These are phyloP conservation scores for Cydia fagiglandana DNA, from an alignment of 1,140 invertebrate genomes.

Conservation along the genomic window DNA sequence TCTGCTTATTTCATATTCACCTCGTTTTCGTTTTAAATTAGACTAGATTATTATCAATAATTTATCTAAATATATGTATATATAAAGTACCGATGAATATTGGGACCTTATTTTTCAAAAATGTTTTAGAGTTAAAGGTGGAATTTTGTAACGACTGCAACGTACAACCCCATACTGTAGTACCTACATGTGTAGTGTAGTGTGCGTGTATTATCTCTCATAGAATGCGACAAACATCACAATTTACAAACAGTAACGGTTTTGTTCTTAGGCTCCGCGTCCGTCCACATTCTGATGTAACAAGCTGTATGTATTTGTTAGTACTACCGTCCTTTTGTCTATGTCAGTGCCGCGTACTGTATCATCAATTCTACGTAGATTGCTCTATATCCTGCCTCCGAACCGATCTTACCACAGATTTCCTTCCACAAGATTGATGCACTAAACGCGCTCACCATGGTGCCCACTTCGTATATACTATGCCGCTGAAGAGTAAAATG, in stretches of 20 bases:
- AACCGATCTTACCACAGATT: constrained; percentile 34
- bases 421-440: not conserved
- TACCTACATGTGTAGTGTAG: too few species aligned
- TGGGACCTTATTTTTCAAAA: too few species aligned
- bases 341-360: constrained; percentile 38
- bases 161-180: too few species aligned
- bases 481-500: too few species aligned
- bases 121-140: too few species aligned
- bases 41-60: too few species aligned
- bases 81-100: too few species aligned
- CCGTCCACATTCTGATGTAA: constrained; percentile 36
- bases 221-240: not conserved
- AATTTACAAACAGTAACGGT: not conserved
- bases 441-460: not conserved
- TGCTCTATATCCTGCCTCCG: constrained; percentile 46
- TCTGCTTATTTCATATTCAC: not conserved
- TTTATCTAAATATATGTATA: too few species aligned
- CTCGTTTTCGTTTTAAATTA: too few species aligned
- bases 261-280: not conserved
- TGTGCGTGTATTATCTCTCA: too few species aligned
- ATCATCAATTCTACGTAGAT: constrained; percentile 49
- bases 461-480: not conserved
- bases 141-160: too few species aligned
- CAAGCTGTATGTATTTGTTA: constrained; percentile 42
- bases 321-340: constrained; percentile 39